Evolutionary conservation across 2,113 vertebrate species (phyloP).

Genomic region (Notechis scutatus): DNA sequence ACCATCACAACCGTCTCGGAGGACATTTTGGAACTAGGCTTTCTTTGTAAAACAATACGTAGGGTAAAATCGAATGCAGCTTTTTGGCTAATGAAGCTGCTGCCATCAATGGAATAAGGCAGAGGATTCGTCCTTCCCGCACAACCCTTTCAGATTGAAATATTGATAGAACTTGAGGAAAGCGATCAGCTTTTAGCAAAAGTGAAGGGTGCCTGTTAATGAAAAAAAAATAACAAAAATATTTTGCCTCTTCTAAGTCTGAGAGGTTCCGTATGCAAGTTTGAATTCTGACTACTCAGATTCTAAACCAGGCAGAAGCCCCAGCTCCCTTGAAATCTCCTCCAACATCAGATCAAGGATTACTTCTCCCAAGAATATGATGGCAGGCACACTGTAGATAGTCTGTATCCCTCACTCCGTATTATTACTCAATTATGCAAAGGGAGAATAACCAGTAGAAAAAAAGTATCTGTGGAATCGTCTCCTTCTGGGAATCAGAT

Average conservation of each 20-base stretch:
- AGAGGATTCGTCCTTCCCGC: background rate
- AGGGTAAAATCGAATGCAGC: background rate
- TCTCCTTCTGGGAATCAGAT: background rate
- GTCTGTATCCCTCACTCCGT: background rate
- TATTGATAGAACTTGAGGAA: background rate
- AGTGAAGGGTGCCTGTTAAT: background rate
- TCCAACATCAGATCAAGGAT: background rate
- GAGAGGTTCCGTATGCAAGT: background rate
- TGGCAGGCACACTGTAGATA: background rate
- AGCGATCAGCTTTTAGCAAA: background rate
- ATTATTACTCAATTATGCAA: background rate
- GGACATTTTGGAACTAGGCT: background rate
- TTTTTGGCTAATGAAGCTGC: background rate
- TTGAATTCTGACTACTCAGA: background rate
- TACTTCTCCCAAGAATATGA: background rate
- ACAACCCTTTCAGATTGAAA: background rate
- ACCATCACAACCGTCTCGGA: background rate
- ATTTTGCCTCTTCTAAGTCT: background rate
- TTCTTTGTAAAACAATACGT: background rate
- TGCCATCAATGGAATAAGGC: background rate
- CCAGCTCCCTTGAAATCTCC: background rate
- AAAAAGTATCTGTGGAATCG: background rate
- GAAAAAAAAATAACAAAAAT: background rate
- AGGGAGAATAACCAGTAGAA: background rate
- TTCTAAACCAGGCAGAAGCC: background rate